Conservation (phyloP, 2,113 vertebrate genomes). For the Baryphthengus martii region DNA sequence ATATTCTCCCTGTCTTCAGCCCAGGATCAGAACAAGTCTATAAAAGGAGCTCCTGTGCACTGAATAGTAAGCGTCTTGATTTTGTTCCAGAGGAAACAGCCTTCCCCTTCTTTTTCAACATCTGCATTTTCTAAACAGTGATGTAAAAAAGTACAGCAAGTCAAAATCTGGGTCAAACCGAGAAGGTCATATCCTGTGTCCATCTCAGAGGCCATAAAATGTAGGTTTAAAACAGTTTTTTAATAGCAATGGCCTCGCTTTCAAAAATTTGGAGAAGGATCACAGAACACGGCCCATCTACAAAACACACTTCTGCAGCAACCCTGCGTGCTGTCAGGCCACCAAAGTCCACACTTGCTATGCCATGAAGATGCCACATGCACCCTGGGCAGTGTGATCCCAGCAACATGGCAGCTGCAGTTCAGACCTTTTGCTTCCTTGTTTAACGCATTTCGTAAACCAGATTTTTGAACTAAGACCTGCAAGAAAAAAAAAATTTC, state of each 20-base stretch:
- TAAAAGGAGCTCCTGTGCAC: conserved; percentile 36
- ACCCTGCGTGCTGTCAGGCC: not conserved
- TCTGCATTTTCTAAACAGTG: conserved; percentile 59
- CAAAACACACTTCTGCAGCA: not conserved
- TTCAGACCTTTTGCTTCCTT: not conserved
- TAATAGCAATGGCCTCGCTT: not conserved
- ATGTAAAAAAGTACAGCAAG: conserved; percentile 19
- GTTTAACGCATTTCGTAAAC: not conserved
- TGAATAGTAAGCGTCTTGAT: conserved; percentile 14
- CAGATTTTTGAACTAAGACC: not conserved
- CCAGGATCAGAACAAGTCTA: not conserved
- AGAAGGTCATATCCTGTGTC: conserved; percentile 54
- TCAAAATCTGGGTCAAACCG: conserved; percentile 31
- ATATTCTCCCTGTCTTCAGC: conserved; percentile 29
- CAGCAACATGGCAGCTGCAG: not conserved
- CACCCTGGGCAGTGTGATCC: not conserved
- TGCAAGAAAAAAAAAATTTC: not conserved
- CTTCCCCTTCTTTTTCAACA: conserved; percentile 31
- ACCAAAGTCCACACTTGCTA: not conserved
- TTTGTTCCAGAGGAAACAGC: conserved; percentile 37
- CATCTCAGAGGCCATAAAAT: not conserved
- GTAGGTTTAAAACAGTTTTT: not conserved
- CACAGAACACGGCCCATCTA: not conserved
- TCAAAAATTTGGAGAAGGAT: not conserved
- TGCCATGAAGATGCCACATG: accelerated